Base-by-base conservation (phyloP, 2,797 vertebrate species). In the Aplochiton taeniatus region DNA sequence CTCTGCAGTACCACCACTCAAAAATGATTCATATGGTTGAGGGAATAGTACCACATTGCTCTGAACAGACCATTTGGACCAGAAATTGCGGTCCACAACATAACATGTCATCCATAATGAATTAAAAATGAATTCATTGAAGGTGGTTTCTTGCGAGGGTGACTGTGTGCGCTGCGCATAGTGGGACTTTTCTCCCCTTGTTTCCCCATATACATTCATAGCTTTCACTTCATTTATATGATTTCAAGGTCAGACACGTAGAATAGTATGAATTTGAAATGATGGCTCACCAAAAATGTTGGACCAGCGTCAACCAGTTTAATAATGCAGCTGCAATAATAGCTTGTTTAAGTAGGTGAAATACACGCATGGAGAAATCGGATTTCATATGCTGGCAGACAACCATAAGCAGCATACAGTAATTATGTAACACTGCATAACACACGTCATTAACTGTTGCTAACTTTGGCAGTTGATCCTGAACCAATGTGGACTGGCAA, bases 1-100 rank as follows among this genome's bases (percentile, higher is more conserved):
- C 77, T 63, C 62, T 72, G 70, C 69, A 70, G 75, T 69, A 81
- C 81, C 83, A 86, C 75, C 78, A 84, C 83, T 84, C 78, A 74
- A 11, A 70, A 59, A 75, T 83, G 79, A 87, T 81, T 75, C 61
- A 86, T 19, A 66, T 61, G 66, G 45, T 66, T 69, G 31, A 31
- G 31, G 31, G 31, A 31, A 31, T 74, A 69, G 69, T 66, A 62
- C 58, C 70, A 76, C 77, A 54, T 64, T 58, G 65, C 71, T 69
- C 72, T 81, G 78, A 77, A 83, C 70, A 75, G 72, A 78, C 76
- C 60, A 20, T 67, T 70, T 73, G 77, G 68, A 84, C 69, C 73
- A 74, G 85, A 80, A 61, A 74, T 46, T 66, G 62, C 67, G 81
- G 80, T 85, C 70, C 72, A 81, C 79, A 83, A 65, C 78, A n/a